Evolutionary conservation across 1,140 invertebrate genomes (phyloP).

Genomic region (Pseudobourletiella spinata): DNA sequence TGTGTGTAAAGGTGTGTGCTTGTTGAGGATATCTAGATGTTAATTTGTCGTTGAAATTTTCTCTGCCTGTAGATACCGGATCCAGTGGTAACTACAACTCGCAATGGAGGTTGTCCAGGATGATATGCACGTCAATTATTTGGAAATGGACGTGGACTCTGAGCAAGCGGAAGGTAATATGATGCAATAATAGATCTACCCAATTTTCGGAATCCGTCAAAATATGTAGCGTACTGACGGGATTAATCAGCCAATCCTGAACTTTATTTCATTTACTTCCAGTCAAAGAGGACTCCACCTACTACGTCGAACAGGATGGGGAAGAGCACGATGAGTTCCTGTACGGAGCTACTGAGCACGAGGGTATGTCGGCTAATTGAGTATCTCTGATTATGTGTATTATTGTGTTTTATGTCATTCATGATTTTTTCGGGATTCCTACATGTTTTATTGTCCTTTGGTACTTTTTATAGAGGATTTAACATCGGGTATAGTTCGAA

Average conservation of each 20-base stretch:
- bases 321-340: conserved; percentile 27
- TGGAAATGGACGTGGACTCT: conserved; percentile 22
- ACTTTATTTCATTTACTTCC: neutral
- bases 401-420: too few relatives aligned
- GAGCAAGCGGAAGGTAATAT: neutral
- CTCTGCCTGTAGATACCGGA: neutral
- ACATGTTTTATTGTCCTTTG: neutral
- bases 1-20: neutral
- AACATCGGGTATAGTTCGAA: neutral
- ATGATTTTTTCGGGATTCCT: neutral
- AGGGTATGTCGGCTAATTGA: conserved; percentile 6
- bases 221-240: neutral
- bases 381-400: neutral
- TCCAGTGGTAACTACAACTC: too few relatives aligned
- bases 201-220: neutral
- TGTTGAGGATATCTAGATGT: neutral
- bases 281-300: conserved; percentile 15
- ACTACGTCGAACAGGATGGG: conserved; percentile 21
- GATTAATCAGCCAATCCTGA: neutral
- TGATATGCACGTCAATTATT: conserved; percentile 24
- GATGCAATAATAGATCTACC: neutral
- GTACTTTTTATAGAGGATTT: neutral
- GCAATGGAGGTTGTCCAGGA: conserved; percentile 23
- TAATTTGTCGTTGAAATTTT: neutral
- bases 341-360: conserved; percentile 14